Conservation (phyloP, 2,888 invertebrate species). For the Disparrhopalites patrizii region DNA sequence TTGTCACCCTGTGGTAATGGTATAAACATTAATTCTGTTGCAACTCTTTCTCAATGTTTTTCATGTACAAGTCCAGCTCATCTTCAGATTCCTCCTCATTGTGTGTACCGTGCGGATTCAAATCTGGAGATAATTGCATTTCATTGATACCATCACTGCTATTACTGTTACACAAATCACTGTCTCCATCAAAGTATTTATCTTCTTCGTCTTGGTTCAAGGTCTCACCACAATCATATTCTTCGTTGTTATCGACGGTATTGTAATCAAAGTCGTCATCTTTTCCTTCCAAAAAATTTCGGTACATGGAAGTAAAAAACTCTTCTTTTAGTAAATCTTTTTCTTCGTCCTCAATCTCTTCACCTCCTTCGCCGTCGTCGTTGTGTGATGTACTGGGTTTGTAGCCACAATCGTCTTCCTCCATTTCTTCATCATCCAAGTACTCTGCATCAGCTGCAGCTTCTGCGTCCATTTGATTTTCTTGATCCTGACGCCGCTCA, state of each 20-base stretch:
- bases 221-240: conserved; percentile 71
- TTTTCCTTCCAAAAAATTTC: conserved; percentile 74
- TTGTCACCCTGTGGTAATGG: too few relatives aligned
- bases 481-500: conserved; percentile 50
- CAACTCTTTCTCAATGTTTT: conserved; percentile 33
- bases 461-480: conserved; percentile 62
- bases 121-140: conserved; percentile 6
- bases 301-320: conserved; percentile 78
- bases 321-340: conserved; percentile 67
- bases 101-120: conserved; percentile 17
- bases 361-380: conserved; percentile 49
- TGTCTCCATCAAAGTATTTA: conserved; percentile 81
- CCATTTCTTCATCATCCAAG: conserved; percentile 48
- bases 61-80: conserved; percentile 45
- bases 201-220: conserved; percentile 80
- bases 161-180: not conserved
- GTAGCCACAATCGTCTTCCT: conserved; percentile 37
- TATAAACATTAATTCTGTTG: not conserved
- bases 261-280: conserved; percentile 79
- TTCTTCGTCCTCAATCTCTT: conserved; percentile 51
- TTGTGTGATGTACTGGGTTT: conserved; percentile 39
- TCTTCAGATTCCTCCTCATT: conserved; percentile 41
- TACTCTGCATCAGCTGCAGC: conserved; percentile 53
- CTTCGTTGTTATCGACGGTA: conserved; percentile 72
- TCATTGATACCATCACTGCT: not conserved